These are phyloP conservation scores for Phenacoccus solenopsis DNA, from an alignment of 1,140 invertebrate genomes.

Conservation along the genomic window DNA sequence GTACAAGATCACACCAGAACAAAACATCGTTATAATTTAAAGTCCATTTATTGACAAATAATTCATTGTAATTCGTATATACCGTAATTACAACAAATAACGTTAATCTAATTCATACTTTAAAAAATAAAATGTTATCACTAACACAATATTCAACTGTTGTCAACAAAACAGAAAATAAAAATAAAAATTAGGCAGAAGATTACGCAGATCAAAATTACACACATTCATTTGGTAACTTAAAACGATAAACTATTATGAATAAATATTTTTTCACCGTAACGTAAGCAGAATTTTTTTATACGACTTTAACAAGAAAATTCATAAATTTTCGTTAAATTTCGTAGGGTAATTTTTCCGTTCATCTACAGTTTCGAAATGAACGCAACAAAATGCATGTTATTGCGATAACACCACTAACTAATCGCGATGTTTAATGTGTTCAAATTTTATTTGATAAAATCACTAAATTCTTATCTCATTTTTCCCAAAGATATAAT, in stretches of 20 bases:
- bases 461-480: too few relatives aligned
- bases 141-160: conserved; percentile 15
- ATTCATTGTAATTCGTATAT: not conserved
- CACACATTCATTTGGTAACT: not conserved
- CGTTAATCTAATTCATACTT: not conserved
- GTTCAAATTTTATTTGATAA: too few relatives aligned
- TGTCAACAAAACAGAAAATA: not conserved
- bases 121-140: conserved; percentile 7
- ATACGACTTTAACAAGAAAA: not conserved
- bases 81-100: conserved; percentile 4
- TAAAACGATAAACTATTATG: not conserved
- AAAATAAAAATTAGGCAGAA: not conserved
- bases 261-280: not conserved
- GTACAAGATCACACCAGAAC: too few relatives aligned
- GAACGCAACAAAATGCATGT: not conserved
- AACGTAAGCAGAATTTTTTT: not conserved
- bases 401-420: too few relatives aligned
- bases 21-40: not conserved
- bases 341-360: not conserved
- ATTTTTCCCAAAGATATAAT: too few relatives aligned
- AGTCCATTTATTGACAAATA: not conserved
- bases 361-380: not conserved
- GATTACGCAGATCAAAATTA: not conserved
- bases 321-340: not conserved
- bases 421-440: too few relatives aligned